Evolutionary conservation across 64 coral and sea anemone genomes (phyloP).

Genomic region (Actinia tenebrosa): DNA sequence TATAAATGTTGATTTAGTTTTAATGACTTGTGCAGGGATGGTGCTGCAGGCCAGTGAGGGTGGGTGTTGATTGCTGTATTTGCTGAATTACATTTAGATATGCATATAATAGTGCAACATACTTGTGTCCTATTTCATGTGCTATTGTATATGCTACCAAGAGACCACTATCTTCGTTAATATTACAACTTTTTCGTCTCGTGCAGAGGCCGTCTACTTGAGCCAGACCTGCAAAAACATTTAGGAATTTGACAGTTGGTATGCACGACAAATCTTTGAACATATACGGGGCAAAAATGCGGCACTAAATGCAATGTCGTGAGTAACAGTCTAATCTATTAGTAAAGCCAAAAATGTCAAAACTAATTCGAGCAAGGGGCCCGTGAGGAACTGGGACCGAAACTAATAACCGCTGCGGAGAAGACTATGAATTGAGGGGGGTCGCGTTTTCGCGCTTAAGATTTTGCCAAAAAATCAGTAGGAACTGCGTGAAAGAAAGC

Average conservation of each 20-base stretch:
- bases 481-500: too few species aligned
- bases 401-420: too few species aligned
- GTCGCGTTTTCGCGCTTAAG: too few species aligned
- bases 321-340: too few species aligned
- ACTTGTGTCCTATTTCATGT: conserved; percentile 97
- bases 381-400: too few species aligned
- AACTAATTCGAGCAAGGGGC: too few species aligned
- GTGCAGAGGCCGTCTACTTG: conserved; percentile 92
- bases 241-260: neutral
- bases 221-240: conserved; percentile 58
- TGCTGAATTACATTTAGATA: neutral
- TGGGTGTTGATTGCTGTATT: neutral
- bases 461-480: too few species aligned
- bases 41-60: neutral
- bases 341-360: too few species aligned
- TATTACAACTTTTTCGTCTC: conserved; percentile 78
- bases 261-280: too few species aligned
- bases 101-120: conserved; percentile 17
- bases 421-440: too few species aligned
- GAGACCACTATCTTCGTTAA: conserved; percentile 91
- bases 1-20: neutral
- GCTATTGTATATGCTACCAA: conserved; percentile 87
- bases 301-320: too few species aligned
- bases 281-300: too few species aligned
- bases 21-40: neutral